These are phyloP conservation scores for Griposia aprilina DNA, from an alignment of 2,888 invertebrate genomes.

Conservation along the genomic window DNA sequence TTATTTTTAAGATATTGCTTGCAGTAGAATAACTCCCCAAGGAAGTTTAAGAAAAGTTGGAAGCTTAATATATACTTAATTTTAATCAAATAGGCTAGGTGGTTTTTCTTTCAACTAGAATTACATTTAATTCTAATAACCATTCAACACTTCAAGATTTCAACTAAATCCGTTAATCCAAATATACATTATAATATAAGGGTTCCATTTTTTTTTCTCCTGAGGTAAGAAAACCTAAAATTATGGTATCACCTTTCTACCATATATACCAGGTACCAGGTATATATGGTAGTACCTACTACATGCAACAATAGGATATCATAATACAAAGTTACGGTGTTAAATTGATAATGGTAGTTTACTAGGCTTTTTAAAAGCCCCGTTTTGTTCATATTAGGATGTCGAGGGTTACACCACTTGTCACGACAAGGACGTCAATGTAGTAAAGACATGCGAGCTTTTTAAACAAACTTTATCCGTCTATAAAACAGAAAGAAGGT, in stretches of 20 bases:
- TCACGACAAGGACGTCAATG: conserved; percentile 86
- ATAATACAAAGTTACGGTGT: conserved; percentile 10
- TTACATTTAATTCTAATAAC: conserved; percentile 5
- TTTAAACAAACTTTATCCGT: conserved; percentile 89
- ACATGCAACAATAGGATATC: neutral
- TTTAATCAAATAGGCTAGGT: conserved; percentile 22
- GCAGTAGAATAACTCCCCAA: conserved; percentile 12
- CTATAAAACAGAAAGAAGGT: conserved; percentile 89
- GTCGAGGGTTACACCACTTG: conserved; percentile 85
- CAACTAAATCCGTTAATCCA: neutral
- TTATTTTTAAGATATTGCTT: conserved; percentile 63
- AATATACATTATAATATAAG: neutral
- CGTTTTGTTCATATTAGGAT: conserved; percentile 78
- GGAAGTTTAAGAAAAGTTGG: conserved; percentile 27
- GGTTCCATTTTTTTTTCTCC: neutral
- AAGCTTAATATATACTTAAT: conserved; percentile 30
- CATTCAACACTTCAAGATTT: too few relatives aligned
- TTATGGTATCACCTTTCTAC: too few relatives aligned
- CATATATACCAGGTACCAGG: too few relatives aligned
- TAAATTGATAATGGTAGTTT: conserved; percentile 25
- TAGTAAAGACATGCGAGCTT: conserved; percentile 88
- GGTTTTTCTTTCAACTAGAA: conserved; percentile 11
- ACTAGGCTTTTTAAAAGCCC: conserved; percentile 62
- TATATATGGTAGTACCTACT: neutral
- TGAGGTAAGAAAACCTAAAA: too few relatives aligned